phyloP scores from a whole-genome alignment of 2,797 vertebrate species.

The Cryptoprocta ferox region DNA sequence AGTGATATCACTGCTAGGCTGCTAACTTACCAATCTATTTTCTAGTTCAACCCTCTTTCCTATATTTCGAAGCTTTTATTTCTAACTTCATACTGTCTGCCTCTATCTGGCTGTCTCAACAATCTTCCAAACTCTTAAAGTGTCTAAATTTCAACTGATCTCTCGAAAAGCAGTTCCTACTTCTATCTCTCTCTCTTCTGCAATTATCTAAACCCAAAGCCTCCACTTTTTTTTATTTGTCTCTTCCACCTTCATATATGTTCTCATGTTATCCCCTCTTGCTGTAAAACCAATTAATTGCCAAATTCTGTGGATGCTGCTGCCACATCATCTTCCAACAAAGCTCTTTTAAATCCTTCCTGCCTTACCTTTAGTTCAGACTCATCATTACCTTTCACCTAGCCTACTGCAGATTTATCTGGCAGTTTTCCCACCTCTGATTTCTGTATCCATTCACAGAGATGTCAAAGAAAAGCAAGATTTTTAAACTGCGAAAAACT shows the following conservation, averaged over 20 bases:
- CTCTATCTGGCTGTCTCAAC: not conserved
- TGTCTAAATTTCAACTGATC: not conserved
- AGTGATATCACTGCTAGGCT: not conserved
- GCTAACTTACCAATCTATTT: not conserved
- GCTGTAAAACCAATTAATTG: not conserved
- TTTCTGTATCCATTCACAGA: not conserved
- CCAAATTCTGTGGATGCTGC: conserved; percentile 4
- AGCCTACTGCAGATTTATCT: not conserved
- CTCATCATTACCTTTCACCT: not conserved
- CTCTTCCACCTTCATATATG: not conserved
- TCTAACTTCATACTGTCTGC: not conserved
- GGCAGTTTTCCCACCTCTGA: not conserved
- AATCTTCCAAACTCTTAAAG: not conserved
- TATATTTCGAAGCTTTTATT: conserved; percentile 10
- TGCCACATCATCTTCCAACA: not conserved
- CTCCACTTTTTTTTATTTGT: not conserved
- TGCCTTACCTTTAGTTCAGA: not conserved
- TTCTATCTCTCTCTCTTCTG: not conserved
- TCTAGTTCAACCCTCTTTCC: not conserved
- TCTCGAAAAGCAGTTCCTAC: not conserved
- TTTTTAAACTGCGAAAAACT: conserved; percentile 33
- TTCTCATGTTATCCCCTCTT: not conserved
- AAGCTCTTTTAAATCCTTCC: not conserved
- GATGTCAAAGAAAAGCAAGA: not conserved
- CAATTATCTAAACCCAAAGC: not conserved